Conservation (phyloP, 2,797 vertebrate genomes). For the Neosalanx taihuensis region DNA sequence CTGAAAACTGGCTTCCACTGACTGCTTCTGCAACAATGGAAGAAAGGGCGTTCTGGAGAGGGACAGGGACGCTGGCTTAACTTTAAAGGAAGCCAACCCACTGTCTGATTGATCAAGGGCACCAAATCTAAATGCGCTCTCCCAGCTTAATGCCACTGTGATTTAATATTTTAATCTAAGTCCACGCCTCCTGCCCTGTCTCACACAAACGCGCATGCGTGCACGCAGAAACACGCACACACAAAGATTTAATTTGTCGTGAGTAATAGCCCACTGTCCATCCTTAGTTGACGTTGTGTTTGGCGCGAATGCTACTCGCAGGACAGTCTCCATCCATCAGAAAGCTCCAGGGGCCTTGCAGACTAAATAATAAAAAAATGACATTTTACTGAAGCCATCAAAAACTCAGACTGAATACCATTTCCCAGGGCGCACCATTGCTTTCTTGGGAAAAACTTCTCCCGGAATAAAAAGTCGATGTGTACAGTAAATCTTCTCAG, state of each 20-base stretch:
- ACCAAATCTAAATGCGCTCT: too few relatives aligned
- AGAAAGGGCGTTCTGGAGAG: not conserved
- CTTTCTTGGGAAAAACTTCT: not conserved
- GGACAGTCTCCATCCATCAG: not conserved
- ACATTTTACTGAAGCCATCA: not conserved
- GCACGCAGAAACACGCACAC: not conserved
- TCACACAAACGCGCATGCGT: constrained; percentile 14
- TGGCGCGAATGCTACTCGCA: not conserved
- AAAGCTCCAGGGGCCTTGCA: not conserved
- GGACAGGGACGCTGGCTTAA: constrained; percentile 9
- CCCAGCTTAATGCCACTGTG: not conserved
- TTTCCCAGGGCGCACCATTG: not conserved
- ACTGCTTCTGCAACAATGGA: constrained; percentile 54
- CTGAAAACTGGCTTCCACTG: constrained; percentile 57
- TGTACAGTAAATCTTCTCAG: too few relatives aligned
- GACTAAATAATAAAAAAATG: not conserved
- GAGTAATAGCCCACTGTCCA: too few relatives aligned
- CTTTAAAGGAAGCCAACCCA: not conserved
- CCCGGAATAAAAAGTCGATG: too few relatives aligned
- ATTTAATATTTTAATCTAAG: not conserved
- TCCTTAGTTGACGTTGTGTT: too few relatives aligned
- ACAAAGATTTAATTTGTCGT: not conserved
- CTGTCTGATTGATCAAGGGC: not conserved
- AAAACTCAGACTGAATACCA: not conserved
- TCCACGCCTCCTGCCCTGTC: not conserved